Evolutionary conservation across 2,888 invertebrate genomes (phyloP).

Genomic region (Ormyrus rosae): DNA sequence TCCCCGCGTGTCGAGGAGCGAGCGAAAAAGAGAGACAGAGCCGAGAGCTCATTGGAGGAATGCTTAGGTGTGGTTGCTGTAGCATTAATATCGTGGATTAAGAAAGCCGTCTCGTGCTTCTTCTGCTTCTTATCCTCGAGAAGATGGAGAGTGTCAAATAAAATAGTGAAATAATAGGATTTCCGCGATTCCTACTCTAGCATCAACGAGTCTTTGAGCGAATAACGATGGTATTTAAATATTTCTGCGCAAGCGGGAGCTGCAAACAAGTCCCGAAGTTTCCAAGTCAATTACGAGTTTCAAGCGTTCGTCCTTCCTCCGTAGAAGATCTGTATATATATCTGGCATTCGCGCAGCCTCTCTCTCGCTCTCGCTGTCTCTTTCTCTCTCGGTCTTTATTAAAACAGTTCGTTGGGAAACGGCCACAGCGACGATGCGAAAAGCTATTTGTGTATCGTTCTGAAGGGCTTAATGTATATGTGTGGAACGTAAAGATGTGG

Average conservation of each 20-base stretch:
- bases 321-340: background rate
- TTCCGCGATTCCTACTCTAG: constrained; percentile 66
- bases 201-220: constrained; percentile 70
- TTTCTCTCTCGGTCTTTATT: constrained; percentile 62
- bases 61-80: constrained; percentile 41
- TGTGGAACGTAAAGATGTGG: constrained; percentile 17
- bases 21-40: constrained; percentile 56
- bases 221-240: constrained; percentile 73
- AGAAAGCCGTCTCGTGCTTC: constrained; percentile 50
- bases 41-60: constrained; percentile 29
- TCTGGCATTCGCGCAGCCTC: background rate
- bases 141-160: constrained; percentile 51
- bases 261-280: constrained; percentile 61
- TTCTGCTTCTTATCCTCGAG: background rate
- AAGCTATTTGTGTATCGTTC: constrained; percentile 1
- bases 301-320: constrained; percentile 62
- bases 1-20: constrained; percentile 58
- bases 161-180: constrained; percentile 71
- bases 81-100: constrained; percentile 38
- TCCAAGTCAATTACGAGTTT: constrained; percentile 71
- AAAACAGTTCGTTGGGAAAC: constrained; percentile 66
- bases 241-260: constrained; percentile 62
- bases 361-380: background rate
- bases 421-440: constrained; percentile 4
- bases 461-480: no score